phyloP scores from a whole-genome alignment of 2,113 vertebrate genomes.

The Labrus mixtus region DNA sequence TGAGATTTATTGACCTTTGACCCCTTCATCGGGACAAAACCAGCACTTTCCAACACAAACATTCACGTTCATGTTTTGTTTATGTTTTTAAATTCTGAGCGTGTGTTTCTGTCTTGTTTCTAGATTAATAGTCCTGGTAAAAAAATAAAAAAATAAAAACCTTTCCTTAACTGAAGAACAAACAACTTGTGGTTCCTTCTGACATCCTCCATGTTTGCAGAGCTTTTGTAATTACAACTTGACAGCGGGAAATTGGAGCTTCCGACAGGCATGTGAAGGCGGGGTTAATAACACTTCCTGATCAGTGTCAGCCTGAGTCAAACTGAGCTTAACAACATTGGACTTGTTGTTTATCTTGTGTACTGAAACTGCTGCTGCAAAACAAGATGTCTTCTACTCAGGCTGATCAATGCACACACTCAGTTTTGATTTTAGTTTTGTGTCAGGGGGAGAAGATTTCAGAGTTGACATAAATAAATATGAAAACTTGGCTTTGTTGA shows the following conservation, averaged over 20 bases:
- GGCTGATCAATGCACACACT: neutral
- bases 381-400: neutral
- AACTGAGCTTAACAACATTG: conserved; percentile 23
- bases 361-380: neutral
- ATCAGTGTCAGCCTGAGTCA: conserved; percentile 47
- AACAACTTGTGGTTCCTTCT: conserved; percentile 20
- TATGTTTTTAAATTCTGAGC: neutral
- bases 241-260: conserved; percentile 44
- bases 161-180: conserved; percentile 21
- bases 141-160: conserved; percentile 17
- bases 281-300: conserved; percentile 51
- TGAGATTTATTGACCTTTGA: neutral
- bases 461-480: too few species aligned
- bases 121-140: conserved; percentile 37
- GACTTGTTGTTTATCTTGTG: conserved; percentile 32
- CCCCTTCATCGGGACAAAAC: neutral
- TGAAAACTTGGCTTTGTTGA: too few species aligned
- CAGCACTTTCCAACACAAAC: neutral
- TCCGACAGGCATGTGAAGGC: conserved; percentile 23
- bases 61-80: neutral
- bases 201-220: conserved; percentile 27
- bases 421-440: conserved; percentile 1
- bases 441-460: conserved; percentile 1
- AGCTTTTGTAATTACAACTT: conserved; percentile 46
- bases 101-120: neutral